These are phyloP conservation scores for Monopterus albus DNA, from an alignment of 2,113 vertebrate genomes.

Conservation along the genomic window DNA sequence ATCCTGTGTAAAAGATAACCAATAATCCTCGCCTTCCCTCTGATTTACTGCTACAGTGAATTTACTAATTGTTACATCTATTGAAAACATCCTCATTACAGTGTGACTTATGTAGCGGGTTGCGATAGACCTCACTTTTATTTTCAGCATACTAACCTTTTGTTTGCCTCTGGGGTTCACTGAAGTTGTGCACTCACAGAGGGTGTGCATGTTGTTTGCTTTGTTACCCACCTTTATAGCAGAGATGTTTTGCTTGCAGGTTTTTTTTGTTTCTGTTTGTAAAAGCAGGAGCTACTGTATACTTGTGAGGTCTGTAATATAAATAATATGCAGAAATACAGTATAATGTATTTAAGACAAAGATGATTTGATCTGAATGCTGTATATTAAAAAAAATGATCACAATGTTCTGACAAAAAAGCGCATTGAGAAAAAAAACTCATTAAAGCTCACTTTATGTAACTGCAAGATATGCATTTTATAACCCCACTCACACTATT, in stretches of 20 bases:
- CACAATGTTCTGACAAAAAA: constrained; percentile 33
- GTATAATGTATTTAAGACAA: constrained; percentile 8
- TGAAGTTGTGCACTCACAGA: constrained; percentile 27
- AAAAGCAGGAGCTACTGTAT: background rate
- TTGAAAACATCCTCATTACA: constrained; percentile 69
- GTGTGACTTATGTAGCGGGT: constrained; percentile 63
- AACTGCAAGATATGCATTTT: constrained; percentile 57
- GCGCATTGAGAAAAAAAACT: background rate
- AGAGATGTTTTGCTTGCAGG: constrained; percentile 1
- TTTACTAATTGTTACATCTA: constrained; percentile 80
- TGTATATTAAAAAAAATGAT: constrained; percentile 16
- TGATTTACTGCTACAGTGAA: constrained; percentile 74
- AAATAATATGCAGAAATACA: background rate
- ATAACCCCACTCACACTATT: constrained; percentile 31
- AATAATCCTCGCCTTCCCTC: constrained; percentile 47
- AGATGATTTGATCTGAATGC: background rate
- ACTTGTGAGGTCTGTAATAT: constrained; percentile 38
- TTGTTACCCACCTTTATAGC: background rate
- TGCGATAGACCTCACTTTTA: constrained; percentile 43
- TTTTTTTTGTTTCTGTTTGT: background rate
- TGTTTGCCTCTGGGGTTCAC: constrained; percentile 60
- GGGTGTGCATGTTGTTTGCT: constrained; percentile 26
- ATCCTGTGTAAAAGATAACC: constrained; percentile 76
- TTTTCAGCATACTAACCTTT: constrained; percentile 67
- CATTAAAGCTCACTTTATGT: constrained; percentile 38